Conservation (phyloP, 2,113 vertebrate genomes). For the Castor canadensis region DNA sequence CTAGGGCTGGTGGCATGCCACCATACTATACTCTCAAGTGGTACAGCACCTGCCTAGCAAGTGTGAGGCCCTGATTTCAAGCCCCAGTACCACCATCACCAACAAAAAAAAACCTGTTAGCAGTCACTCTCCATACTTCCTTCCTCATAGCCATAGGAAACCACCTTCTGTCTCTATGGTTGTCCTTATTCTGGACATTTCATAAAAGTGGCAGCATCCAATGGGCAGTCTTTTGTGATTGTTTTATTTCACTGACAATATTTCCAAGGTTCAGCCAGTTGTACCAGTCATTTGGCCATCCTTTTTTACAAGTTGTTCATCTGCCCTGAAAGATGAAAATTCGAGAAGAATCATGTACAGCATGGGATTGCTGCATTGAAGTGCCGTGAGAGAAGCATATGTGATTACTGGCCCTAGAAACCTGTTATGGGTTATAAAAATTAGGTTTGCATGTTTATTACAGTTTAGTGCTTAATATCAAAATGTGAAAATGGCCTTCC, state of each 20-base stretch:
- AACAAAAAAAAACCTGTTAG: not conserved
- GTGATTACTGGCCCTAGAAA: constrained; percentile 11
- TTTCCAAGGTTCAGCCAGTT: not conserved
- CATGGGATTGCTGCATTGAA: not conserved
- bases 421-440: constrained; percentile 31
- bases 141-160: not conserved
- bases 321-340: constrained; percentile 13
- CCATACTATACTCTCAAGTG: too few relatives aligned
- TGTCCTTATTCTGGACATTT: not conserved
- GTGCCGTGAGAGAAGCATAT: not conserved
- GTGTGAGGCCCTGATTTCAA: too few relatives aligned
- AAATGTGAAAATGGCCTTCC: constrained; percentile 41
- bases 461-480: constrained; percentile 34
- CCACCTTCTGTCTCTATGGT: not conserved
- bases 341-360: not conserved
- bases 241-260: not conserved
- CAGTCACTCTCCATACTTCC: not conserved
- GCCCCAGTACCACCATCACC: too few relatives aligned
- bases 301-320: not conserved
- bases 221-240: not conserved
- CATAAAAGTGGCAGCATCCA: not conserved
- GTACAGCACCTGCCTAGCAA: too few relatives aligned
- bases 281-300: not conserved
- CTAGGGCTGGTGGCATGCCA: too few relatives aligned
- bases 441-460: constrained; percentile 40